A percentile compares a stretch with the other conserved stretches of the same genome.
phyloP scores from a whole-genome alignment of 2,888 invertebrate genomes.

The Kryphioiulus occultus region DNA sequence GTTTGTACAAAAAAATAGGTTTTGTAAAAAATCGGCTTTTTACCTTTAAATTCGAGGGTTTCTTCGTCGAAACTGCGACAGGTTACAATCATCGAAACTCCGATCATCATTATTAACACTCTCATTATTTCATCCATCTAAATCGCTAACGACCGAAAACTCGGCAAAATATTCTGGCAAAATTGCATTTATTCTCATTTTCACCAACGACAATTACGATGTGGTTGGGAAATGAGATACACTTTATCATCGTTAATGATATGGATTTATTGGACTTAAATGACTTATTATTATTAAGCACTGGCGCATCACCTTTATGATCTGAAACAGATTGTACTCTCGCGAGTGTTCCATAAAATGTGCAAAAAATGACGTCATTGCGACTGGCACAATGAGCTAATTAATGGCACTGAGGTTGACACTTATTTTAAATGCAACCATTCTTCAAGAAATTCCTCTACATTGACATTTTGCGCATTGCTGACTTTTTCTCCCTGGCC shows the following conservation, averaged over 20 bases:
- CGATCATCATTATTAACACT: background rate
- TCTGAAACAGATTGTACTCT: background rate
- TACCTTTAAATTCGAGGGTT: background rate
- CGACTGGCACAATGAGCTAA: background rate
- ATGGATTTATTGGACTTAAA: conserved; percentile 17
- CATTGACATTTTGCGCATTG: background rate
- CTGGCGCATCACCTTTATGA: background rate
- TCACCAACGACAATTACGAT: background rate
- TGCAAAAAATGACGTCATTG: background rate
- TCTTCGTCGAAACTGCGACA: background rate
- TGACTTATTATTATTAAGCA: conserved; percentile 17
- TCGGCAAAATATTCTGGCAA: background rate
- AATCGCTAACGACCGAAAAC: background rate
- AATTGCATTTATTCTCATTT: background rate
- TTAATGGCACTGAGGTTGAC: background rate
- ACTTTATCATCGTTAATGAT: background rate
- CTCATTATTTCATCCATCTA: background rate
- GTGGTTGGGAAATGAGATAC: background rate
- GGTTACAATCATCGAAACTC: background rate
- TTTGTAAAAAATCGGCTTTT: too few species aligned
- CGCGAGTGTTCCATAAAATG: too few species aligned
- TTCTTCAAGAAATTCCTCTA: background rate
- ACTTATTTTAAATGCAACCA: background rate
- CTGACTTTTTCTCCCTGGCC: background rate
- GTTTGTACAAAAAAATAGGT: too few species aligned